phyloP scores from a whole-genome alignment of 2,113 vertebrate genomes.

The Mustela nigripes region DNA sequence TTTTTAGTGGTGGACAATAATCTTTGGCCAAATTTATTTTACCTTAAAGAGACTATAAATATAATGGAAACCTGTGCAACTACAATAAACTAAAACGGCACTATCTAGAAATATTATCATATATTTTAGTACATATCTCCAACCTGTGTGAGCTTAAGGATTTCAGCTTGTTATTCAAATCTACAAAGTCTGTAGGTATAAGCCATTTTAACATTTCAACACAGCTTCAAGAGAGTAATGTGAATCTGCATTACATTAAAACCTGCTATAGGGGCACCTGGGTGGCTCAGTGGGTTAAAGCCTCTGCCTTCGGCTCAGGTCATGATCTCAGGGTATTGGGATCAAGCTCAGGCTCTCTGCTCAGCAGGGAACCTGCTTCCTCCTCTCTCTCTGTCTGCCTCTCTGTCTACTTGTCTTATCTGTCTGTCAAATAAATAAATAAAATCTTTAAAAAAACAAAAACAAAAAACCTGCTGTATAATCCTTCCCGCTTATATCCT shows the following conservation, averaged over 20 bases:
- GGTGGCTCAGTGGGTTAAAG: no score
- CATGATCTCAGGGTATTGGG: no score
- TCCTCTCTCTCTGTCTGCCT: no score
- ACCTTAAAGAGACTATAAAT: conserved; percentile 88
- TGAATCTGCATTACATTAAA: conserved; percentile 95
- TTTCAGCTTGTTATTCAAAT: conserved; percentile 89
- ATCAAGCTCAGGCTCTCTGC: no score
- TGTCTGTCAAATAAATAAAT: no score
- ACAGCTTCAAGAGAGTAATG: conserved; percentile 95
- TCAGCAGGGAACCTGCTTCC: no score
- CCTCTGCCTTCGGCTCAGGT: no score
- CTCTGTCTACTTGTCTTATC: no score
- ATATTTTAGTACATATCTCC: conserved; percentile 86
- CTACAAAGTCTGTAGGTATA: conserved; percentile 89
- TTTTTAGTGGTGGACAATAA: conserved; percentile 89
- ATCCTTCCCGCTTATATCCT: conserved; percentile 92
- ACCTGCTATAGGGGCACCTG: conserved; percentile 88
- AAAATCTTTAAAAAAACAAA: no score
- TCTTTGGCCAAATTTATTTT: conserved; percentile 92
- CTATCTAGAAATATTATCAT: conserved; percentile 86
- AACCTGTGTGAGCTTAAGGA: conserved; percentile 90
- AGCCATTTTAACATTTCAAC: conserved; percentile 91
- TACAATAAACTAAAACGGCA: conserved; percentile 90
- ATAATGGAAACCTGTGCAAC: conserved; percentile 92
- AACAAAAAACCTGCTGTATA: conserved; percentile 94